phyloP scores from a whole-genome alignment of 2,113 vertebrate genomes.

The Ptychochromis oligacanthus region DNA sequence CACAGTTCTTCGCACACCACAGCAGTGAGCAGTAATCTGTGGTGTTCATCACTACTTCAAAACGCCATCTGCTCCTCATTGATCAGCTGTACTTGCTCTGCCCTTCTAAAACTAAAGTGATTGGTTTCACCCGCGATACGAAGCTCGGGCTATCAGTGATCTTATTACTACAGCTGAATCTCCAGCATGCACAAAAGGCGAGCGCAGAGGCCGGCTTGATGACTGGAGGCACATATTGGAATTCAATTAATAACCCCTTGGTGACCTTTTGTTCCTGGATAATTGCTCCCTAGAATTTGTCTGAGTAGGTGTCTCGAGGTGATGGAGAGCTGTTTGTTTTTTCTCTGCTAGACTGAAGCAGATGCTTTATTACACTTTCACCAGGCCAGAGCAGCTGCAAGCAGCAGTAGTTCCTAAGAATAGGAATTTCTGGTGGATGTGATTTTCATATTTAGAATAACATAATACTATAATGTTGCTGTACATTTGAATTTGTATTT shows the following conservation, averaged over 20 bases:
- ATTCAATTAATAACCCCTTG: constrained; percentile 85
- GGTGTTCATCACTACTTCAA: constrained; percentile 41
- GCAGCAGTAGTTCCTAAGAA: constrained; percentile 19
- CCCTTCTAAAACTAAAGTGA: constrained; percentile 33
- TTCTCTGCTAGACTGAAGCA: constrained; percentile 17
- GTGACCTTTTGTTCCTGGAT: constrained; percentile 83
- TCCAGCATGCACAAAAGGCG: constrained; percentile 61
- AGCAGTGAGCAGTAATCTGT: constrained; percentile 43
- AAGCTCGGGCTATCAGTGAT: constrained; percentile 47
- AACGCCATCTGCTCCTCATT: constrained; percentile 67
- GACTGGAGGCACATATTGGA: constrained; percentile 83
- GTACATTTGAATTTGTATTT: not conserved
- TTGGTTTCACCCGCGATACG: constrained; percentile 52
- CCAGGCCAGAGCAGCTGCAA: constrained; percentile 25
- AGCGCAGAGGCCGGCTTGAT: constrained; percentile 72
- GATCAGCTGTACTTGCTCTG: constrained; percentile 57
- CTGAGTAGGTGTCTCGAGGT: constrained; percentile 61
- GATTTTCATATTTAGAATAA: constrained; percentile 15
- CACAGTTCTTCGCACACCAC: constrained; percentile 38
- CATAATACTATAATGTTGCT: constrained; percentile 1
- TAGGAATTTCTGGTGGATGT: not conserved
- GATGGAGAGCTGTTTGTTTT: constrained; percentile 50
- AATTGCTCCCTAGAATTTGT: constrained; percentile 83
- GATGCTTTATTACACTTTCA: constrained; percentile 43
- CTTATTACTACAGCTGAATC: constrained; percentile 58